A percentile compares a stretch with the other conserved stretches of the same genome.
Conservation (phyloP, 2,113 vertebrate genomes). For the Phycodurus eques region DNA sequence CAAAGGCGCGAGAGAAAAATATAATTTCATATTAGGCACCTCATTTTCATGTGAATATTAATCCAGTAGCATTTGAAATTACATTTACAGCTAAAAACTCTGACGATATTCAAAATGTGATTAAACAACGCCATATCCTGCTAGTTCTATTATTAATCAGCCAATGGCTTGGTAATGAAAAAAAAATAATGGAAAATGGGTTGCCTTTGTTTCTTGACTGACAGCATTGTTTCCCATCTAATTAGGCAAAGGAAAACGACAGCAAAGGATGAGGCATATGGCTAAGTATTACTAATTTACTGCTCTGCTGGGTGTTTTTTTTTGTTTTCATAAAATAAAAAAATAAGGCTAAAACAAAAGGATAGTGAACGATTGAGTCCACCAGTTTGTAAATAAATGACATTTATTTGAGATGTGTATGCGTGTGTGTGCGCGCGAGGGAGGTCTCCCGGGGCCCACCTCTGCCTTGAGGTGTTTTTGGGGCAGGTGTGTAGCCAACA, state of each 20-base stretch:
- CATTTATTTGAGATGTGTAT: not conserved
- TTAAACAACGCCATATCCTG: conserved; percentile 66
- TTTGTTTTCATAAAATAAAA: conserved; percentile 43
- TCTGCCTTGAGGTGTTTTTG: conserved; percentile 64
- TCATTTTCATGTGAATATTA: conserved; percentile 64
- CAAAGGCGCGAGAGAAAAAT: conserved; percentile 39
- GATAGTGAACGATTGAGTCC: conserved; percentile 35
- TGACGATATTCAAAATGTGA: conserved; percentile 67
- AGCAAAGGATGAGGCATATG: conserved; percentile 71
- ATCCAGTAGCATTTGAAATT: conserved; percentile 66
- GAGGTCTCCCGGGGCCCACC: conserved; percentile 53
- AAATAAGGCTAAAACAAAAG: conserved; percentile 48
- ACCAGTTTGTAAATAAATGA: not conserved
- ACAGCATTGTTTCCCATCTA: conserved; percentile 73
- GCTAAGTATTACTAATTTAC: conserved; percentile 70
- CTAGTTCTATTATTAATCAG: conserved; percentile 71
- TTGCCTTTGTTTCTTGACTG: conserved; percentile 64
- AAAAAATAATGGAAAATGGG: conserved; percentile 66
- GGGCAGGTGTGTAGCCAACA: conserved; percentile 76
- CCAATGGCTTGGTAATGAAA: conserved; percentile 47
- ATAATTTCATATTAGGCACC: conserved; percentile 55
- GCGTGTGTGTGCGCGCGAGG: conserved; percentile 2
- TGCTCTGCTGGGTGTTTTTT: conserved; percentile 49
- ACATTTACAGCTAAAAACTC: conserved; percentile 60
- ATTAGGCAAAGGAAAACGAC: conserved; percentile 74